Base-by-base conservation (phyloP, 2,113 vertebrate species). In the Orycteropus afer region DNA sequence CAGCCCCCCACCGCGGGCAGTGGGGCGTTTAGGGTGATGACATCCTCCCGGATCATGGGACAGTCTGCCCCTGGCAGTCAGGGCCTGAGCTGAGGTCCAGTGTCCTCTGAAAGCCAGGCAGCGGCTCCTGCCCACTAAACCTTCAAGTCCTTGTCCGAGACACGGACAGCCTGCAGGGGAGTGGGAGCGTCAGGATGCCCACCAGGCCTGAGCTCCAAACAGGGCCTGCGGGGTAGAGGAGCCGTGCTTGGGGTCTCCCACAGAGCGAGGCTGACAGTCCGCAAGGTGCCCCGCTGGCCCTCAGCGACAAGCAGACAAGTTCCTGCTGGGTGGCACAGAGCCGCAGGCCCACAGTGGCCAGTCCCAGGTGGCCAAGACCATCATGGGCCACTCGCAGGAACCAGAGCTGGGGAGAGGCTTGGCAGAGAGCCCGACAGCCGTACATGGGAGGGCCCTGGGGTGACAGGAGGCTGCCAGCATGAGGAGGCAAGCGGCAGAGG, bases 91-190 rank as follows among this genome's bases (percentile, higher is more conserved):
- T 11, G 32, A 55, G n/a, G 51, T 29, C 7, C 32, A 3, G 53
- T 13, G 42, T 3, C 47, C 7, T 20, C 2, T 9, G 14, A 34
- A 22, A 14, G 42, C 59, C 15, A n/a, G 27, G 1, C 0, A 4
- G 42, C 23, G 55, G 3, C 5, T 9, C 20, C 55, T 6, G 55
- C 22, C 22, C 55, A 57, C 20, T 6, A 22, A 18, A 57, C 20
- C 55, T 57, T 5, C 20, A 22, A 5, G 55, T 57, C 55, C 18
- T 23, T 22, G 23, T 23, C 55, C 20, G 55, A 57, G 55, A 57
- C 55, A 23, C 18, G n/a, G 18, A 57, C 55, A 57, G 55, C 55
- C 55, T 22, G 18, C 53, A 55, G 53, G 23, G 55, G 6, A 23
- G 55, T 5, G 4, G 55, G 51, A 53, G 51, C 13, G 51, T 53